Evolutionary conservation across 2,888 invertebrate genomes (phyloP), one percentile per base, ranked within the genome.

Genomic region (Oscheius onirici): DNA sequence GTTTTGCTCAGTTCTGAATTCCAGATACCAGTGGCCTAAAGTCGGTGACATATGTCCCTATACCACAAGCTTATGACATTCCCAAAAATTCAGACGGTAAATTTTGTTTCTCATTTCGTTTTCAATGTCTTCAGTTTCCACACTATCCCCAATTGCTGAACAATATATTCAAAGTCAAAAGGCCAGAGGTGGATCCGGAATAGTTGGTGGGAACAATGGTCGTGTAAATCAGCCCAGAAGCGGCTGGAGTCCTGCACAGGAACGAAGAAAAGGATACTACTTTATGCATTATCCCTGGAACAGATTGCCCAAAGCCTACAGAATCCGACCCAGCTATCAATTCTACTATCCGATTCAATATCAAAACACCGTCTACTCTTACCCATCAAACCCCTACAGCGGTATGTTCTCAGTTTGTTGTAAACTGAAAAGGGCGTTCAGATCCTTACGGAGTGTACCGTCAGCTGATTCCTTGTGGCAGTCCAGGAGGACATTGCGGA

Each of bases 271-370:
- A 26, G 80, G 80, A 5, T 78, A 78, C 65, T 78, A 65, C 68
- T 80, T 75, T 70, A 76, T 78, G 60, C 80, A 80, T 61, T 80
- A 80, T 49, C 80, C 80, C 57, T 80, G 80, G 80, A 72, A 75
- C 58, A 61, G 71, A 3, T 65, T 80, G 0, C 78, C 80, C 1
- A 71, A 76, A 55, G 67, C 72, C 34, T 80, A 80, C 40, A 68
- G 75, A n/a, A 72, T 80, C 17, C 73, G 76, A 11, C 77, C 80
- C 0, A 76, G 72, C 43, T 75, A 74, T 71, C 75, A 74, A n/a
- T 80, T 77, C 57, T 73, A 72, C 41, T 80, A 80, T 28, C 80
- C 80, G 22, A 26, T 51, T 66, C 17, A 77, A 76, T 54, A 54
- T 43, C 54, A 52, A 22, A 51, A 60, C 34, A 40, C 52, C 34